phyloP scores from a whole-genome alignment of 2,888 invertebrate genomes.

The Leptinotarsa peninsularis region DNA sequence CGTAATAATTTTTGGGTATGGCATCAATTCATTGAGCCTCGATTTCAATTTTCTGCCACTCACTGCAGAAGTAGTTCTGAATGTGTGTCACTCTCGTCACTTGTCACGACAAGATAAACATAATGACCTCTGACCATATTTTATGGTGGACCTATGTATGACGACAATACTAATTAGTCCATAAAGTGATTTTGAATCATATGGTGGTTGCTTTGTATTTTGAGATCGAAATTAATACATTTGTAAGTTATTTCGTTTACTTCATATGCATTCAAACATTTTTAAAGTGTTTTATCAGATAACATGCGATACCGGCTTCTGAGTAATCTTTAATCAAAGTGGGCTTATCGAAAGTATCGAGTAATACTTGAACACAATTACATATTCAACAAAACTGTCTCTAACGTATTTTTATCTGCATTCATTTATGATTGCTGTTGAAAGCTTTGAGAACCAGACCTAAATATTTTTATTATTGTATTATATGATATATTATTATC shows the following conservation, averaged over 20 bases:
- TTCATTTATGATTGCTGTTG: too few relatives aligned
- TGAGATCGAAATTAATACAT: background rate
- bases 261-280: background rate
- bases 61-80: background rate
- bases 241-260: background rate
- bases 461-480: too few relatives aligned
- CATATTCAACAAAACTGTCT: too few relatives aligned
- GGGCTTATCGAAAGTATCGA: too few relatives aligned
- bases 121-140: slow-evolving; percentile 5
- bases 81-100: slow-evolving; percentile 2
- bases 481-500: too few relatives aligned
- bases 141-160: background rate
- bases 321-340: background rate
- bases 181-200: background rate
- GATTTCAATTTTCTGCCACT: background rate
- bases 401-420: too few relatives aligned
- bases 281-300: too few relatives aligned
- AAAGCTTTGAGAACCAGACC: too few relatives aligned
- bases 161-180: background rate
- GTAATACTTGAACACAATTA: too few relatives aligned
- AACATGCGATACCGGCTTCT: background rate
- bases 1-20: background rate
- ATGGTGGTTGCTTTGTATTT: background rate
- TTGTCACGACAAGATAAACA: slow-evolving; percentile 11
- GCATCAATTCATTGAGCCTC: too few relatives aligned